Evolutionary conservation across 1,140 invertebrate genomes (phyloP).

Genomic region (Reticulitermes speratus): DNA sequence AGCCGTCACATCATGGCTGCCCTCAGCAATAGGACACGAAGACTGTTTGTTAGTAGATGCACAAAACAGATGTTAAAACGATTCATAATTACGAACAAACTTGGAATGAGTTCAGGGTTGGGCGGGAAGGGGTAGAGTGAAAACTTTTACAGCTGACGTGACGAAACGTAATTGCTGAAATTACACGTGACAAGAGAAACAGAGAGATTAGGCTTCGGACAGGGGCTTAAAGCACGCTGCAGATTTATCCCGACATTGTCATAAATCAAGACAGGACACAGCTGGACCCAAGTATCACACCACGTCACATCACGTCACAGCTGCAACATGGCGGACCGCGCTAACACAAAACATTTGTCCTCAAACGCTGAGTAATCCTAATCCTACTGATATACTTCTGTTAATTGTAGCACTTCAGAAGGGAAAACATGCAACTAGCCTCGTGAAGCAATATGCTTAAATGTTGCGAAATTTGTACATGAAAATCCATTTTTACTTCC

Average conservation of each 20-base stretch:
- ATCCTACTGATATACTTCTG: not conserved
- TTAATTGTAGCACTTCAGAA: not conserved
- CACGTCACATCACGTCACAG: not conserved
- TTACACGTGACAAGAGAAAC: not conserved
- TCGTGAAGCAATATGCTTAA: no score
- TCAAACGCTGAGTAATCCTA: not conserved
- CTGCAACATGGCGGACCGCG: not conserved
- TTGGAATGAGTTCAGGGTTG: no score
- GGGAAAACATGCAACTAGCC: not conserved
- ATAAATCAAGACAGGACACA: conserved; percentile 13
- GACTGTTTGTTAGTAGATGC: no score
- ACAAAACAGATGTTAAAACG: no score
- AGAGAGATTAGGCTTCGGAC: not conserved
- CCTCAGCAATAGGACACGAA: no score
- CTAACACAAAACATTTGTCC: not conserved
- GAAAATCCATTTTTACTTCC: no score
- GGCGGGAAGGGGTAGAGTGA: not conserved
- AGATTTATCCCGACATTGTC: not conserved
- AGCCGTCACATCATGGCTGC: no score
- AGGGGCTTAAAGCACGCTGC: not conserved
- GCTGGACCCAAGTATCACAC: not conserved
- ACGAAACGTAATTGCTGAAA: conserved; percentile 10
- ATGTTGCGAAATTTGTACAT: no score
- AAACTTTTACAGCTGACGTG: conserved; percentile 6
- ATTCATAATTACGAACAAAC: no score